Evolutionary conservation across 37 sponge, comb jelly and placozoan genomes (phyloP).

Genomic region (Spongilla lacustris): DNA sequence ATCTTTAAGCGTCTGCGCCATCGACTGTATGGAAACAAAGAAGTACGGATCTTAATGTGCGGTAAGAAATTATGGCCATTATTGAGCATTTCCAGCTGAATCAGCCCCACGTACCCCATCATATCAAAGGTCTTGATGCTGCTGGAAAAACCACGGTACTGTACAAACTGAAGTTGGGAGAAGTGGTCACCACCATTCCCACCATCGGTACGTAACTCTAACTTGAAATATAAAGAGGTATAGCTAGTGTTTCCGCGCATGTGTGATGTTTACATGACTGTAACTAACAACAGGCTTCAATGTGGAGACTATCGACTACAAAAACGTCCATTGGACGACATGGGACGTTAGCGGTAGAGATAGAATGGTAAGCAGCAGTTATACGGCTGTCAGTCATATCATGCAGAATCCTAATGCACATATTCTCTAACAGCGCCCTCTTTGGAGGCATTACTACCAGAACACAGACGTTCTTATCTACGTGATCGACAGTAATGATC

Average conservation of each 20-base stretch:
- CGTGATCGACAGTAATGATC: slow-evolving; percentile 91
- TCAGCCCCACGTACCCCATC: too few species aligned
- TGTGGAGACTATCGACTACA: slow-evolving; percentile 73
- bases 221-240: not conserved
- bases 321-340: slow-evolving; percentile 50
- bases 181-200: slow-evolving; percentile 89
- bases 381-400: too few species aligned
- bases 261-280: not conserved
- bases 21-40: slow-evolving; percentile 25
- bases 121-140: slow-evolving; percentile 87
- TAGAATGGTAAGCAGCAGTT: slow-evolving; percentile 59
- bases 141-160: slow-evolving; percentile 91
- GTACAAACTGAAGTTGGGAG: slow-evolving; percentile 90
- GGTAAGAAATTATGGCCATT: slow-evolving; percentile 26
- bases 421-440: slow-evolving; percentile 49
- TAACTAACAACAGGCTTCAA: slow-evolving; percentile 53
- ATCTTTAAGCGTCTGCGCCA: not conserved
- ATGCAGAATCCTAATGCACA: not conserved
- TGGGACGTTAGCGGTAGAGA: slow-evolving; percentile 79
- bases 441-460: slow-evolving; percentile 88
- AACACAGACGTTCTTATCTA: slow-evolving; percentile 82
- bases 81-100: not conserved
- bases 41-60: slow-evolving; percentile 63
- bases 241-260: not conserved
- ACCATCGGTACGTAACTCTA: slow-evolving; percentile 77